phyloP scores from a whole-genome alignment of 2,113 vertebrate genomes.

The Sceloporus tristichus region DNA sequence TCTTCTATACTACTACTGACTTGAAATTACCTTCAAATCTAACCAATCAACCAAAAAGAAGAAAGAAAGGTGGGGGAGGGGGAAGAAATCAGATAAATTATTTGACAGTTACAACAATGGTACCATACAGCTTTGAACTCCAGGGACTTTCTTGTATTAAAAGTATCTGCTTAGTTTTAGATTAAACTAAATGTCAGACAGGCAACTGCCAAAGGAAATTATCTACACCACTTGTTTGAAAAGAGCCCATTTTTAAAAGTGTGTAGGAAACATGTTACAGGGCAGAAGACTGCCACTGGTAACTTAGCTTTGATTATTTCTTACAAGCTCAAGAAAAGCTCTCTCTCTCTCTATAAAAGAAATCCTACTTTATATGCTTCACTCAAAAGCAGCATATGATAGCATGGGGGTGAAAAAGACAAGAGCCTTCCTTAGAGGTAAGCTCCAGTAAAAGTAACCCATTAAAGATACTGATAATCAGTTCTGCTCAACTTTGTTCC shows the following conservation, averaged over 20 bases:
- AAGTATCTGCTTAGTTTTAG: not conserved
- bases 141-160: not conserved
- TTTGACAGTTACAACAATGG: not conserved
- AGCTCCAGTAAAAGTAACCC: not conserved
- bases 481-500: not conserved
- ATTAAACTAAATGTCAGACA: not conserved
- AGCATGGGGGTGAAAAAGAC: not conserved
- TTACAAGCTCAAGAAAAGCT: not conserved
- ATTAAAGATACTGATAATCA: not conserved
- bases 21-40: conserved; percentile 39
- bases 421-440: not conserved
- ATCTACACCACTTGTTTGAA: conserved; percentile 1
- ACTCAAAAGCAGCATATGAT: not conserved
- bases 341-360: not conserved
- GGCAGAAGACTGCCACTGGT: not conserved
- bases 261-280: not conserved
- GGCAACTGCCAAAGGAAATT: conserved; percentile 12
- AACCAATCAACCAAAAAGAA: not conserved
- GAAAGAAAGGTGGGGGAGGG: not conserved
- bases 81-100: not conserved
- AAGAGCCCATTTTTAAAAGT: not conserved
- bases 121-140: not conserved
- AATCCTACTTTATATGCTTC: not conserved
- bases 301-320: not conserved
- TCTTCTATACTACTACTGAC: conserved; percentile 28